Evolutionary conservation across 2,797 vertebrate species (phyloP), one percentile per base, ranked within the genome.

Genomic region (Hydrocynus forskahlii): DNA sequence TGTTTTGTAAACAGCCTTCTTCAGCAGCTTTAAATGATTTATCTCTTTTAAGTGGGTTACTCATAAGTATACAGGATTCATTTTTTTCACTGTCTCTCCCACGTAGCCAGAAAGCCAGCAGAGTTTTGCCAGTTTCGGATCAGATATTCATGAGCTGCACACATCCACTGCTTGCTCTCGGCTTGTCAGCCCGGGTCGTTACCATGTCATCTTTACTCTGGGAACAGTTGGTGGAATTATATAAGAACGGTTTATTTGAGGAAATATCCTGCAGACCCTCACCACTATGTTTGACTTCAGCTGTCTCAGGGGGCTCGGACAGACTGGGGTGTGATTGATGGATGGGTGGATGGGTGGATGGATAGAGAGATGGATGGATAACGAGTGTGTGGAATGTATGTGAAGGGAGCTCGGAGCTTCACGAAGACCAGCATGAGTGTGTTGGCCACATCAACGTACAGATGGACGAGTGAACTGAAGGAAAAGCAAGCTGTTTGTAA

Each of bases 71-170:
- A 70, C 69, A 52, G 70, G 62, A 70, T 74, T 75, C 48, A 38
- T 78, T 23, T 73, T 81, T 78, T 60, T 78, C 73, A 79, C 59
- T 50, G 55, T 48, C 75, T 75, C 55, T 78, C 64, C 54, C 43
- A 75, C 70, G 63, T 82, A 74, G 69, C 60, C 70, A 60, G 75
- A 86, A 83, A 79, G 73, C 80, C 62, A 84, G 82, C 85, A 75
- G 83, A 1, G 1, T 78, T 83, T 81, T 83, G 78, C 73, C 48
- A 55, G 75, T 77, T 83, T 77, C 71, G 50, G 69, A 81, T 84
- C 76, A 81, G 75, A 81, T 87, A 85, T 85, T 85, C 86, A 83
- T 83, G 81, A 87, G 83, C 67, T 63, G 38, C 69, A 54, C 69
- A 68, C 25, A 52, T 62, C 75, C 48, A 23, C 76, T 45, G 35